These are phyloP conservation scores for Trichomalopsis sarcophagae DNA, from an alignment of 1,140 invertebrate genomes.

Conservation along the genomic window DNA sequence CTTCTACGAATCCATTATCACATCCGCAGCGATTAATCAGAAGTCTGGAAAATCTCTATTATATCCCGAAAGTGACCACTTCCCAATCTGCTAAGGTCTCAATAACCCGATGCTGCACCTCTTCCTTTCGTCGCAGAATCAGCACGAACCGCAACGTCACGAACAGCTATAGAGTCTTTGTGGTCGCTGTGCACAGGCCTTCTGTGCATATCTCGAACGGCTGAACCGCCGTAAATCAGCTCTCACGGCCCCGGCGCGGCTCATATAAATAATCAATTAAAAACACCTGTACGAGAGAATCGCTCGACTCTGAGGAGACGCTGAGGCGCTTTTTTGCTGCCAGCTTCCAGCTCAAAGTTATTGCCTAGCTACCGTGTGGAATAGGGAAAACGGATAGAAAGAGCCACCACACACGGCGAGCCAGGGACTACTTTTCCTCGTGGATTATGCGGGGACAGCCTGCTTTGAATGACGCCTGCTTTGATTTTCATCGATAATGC, in stretches of 20 bases:
- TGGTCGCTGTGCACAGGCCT: neutral
- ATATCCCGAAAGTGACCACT: no score
- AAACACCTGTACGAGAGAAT: conserved; percentile 27
- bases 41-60: no score
- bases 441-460: neutral
- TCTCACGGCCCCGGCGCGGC: neutral
- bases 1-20: no score
- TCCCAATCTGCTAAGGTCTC: no score
- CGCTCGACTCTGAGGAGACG: neutral
- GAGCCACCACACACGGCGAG: neutral
- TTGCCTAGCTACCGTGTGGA: neutral
- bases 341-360: neutral
- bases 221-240: conserved; percentile 3
- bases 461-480: neutral
- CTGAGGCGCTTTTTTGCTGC: no score
- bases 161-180: neutral
- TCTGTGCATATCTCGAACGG: neutral
- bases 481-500: conserved; percentile 4
- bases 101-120: no score
- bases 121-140: neutral
- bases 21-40: no score
- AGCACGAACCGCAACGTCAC: neutral
- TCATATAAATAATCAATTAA: conserved; percentile 46
- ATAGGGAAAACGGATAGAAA: neutral
- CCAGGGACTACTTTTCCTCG: neutral